Conservation (phyloP, 2,888 invertebrate genomes). For the Thyatira batis region DNA sequence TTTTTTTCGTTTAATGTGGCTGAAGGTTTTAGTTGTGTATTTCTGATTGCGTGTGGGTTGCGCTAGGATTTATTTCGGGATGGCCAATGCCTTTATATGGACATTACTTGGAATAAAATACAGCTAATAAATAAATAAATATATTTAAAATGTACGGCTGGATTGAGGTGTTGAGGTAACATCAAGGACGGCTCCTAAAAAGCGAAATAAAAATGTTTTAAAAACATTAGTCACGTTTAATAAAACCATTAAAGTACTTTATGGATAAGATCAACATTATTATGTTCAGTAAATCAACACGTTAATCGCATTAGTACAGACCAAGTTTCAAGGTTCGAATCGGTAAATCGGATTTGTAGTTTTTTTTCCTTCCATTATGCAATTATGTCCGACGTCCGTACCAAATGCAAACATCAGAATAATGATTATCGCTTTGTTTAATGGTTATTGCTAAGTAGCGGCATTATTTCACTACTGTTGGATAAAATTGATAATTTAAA, state of each 20-base stretch:
- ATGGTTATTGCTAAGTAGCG: no score
- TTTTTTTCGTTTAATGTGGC: not conserved
- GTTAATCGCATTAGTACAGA: not conserved
- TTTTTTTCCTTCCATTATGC: not conserved
- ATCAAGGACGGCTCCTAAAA: no score
- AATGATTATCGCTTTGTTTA: conserved; percentile 14
- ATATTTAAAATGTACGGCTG: no score
- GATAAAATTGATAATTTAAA: no score
- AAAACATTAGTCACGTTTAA: not conserved
- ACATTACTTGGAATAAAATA: no score
- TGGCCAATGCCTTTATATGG: not conserved
- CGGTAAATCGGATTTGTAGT: not conserved
- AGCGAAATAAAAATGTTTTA: no score
- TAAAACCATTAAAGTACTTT: not conserved
- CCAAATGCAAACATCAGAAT: not conserved
- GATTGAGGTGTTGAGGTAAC: no score
- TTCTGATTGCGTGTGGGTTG: not conserved
- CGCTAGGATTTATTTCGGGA: not conserved
- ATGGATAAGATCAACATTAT: not conserved
- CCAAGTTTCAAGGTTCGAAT: not conserved
- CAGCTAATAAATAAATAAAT: no score
- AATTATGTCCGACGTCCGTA: not conserved
- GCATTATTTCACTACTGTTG: no score
- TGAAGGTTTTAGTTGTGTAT: not conserved
- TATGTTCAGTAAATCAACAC: not conserved